phyloP scores from a whole-genome alignment of 2,797 vertebrate genomes.

The Catamblyrhynchus diadema region DNA sequence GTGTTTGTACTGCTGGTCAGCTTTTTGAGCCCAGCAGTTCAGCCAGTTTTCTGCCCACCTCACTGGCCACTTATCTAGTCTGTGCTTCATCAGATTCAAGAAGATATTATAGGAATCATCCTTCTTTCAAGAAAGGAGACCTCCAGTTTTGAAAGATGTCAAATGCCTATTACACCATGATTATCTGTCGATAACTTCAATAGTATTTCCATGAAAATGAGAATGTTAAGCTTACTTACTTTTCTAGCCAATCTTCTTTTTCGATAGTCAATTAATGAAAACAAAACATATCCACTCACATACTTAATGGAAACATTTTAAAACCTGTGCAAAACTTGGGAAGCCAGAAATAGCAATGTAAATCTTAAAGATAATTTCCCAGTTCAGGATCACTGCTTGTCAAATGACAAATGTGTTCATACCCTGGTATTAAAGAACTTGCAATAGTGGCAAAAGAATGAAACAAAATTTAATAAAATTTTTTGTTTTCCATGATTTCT shows the following conservation, averaged over 20 bases:
- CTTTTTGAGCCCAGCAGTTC: not conserved
- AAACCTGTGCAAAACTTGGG: not conserved
- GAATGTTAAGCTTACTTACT: not conserved
- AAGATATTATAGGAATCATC: not conserved
- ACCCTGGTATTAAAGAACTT: not conserved
- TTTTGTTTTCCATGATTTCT: not conserved
- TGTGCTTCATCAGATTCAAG: not conserved
- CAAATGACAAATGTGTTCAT: not conserved
- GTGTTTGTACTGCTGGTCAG: not conserved
- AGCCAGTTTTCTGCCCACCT: not conserved
- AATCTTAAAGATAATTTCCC: not conserved
- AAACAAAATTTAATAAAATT: not conserved
- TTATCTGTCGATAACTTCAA: rapidly evolving
- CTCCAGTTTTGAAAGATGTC: not conserved
- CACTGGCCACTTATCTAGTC: not conserved
- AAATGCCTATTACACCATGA: too few relatives aligned
- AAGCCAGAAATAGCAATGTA: not conserved
- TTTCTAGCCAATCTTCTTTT: not conserved
- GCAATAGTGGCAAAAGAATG: not conserved
- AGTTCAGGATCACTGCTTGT: not conserved
- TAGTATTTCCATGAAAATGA: not conserved
- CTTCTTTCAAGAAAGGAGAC: not conserved
- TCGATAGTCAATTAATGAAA: not conserved
- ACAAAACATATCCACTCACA: not conserved
- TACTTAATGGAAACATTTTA: not conserved